Evolutionary conservation across 2,888 invertebrate genomes (phyloP).

Genomic region (Aphodius sticticus): DNA sequence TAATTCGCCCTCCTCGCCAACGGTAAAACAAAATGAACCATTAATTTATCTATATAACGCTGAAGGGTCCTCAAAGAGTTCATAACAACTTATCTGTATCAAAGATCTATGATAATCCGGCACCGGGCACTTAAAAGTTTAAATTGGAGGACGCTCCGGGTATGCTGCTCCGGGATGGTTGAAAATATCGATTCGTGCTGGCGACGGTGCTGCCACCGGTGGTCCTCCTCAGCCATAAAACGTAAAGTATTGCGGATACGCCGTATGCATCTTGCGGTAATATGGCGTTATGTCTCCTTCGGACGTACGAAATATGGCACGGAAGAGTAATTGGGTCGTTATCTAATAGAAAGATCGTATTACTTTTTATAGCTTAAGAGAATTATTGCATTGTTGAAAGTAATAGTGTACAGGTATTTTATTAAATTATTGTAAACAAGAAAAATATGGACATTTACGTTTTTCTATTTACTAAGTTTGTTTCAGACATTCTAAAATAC

Average conservation of each 20-base stretch:
- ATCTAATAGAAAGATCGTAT: neutral
- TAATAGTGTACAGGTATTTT: no score
- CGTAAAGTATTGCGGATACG: slow-evolving; percentile 30
- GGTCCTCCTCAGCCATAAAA: slow-evolving; percentile 20
- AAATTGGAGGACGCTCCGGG: slow-evolving; percentile 33
- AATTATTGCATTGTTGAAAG: no score
- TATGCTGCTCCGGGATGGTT: neutral
- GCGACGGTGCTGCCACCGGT: neutral
- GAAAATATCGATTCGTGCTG: slow-evolving; percentile 38
- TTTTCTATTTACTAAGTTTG: no score
- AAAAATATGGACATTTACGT: no score
- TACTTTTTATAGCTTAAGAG: neutral
- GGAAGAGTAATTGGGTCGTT: neutral
- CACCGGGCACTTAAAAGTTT: slow-evolving; percentile 38
- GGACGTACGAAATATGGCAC: neutral
- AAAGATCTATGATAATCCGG: slow-evolving; percentile 40
- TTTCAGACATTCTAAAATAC: no score
- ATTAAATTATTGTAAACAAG: no score
- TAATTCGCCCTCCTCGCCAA: slow-evolving; percentile 12
- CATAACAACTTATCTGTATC: slow-evolving; percentile 39
- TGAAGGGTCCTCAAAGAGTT: slow-evolving; percentile 25
- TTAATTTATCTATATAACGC: slow-evolving; percentile 22
- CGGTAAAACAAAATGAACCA: slow-evolving; percentile 27
- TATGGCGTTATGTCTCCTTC: neutral
- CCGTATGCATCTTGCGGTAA: slow-evolving; percentile 20